Percentiles rank a stretch among this genome's conserved stretches.
These are phyloP conservation scores for Hoplodrina ambigua DNA, from an alignment of 2,888 invertebrate species.

Conservation along the genomic window DNA sequence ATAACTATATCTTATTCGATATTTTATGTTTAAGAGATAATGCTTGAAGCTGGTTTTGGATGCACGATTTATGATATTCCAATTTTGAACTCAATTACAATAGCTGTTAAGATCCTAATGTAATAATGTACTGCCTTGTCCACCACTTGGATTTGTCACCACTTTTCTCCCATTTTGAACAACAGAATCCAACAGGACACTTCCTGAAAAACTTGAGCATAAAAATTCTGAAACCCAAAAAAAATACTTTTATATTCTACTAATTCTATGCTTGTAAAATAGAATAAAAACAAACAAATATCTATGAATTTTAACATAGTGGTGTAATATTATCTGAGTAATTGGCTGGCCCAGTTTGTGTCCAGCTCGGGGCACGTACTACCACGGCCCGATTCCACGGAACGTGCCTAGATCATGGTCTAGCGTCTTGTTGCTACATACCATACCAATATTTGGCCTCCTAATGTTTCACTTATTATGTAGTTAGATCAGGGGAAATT, in stretches of 20 bases:
- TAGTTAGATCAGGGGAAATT: slow-evolving; percentile 26
- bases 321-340: slow-evolving; percentile 68
- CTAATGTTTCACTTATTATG: slow-evolving; percentile 43
- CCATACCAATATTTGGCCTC: slow-evolving; percentile 42
- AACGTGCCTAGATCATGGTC: slow-evolving; percentile 79
- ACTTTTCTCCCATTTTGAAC: background rate
- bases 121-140: background rate
- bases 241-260: background rate
- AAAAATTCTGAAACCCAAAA: background rate
- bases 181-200: no score
- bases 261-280: slow-evolving; percentile 17
- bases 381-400: slow-evolving; percentile 71
- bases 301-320: slow-evolving; percentile 32
- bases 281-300: slow-evolving; percentile 37
- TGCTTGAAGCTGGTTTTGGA: slow-evolving; percentile 5
- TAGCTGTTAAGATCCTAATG: background rate
- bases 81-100: slow-evolving; percentile 9
- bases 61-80: slow-evolving; percentile 2
- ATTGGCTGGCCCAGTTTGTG: slow-evolving; percentile 79
- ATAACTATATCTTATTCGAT: slow-evolving; percentile 27
- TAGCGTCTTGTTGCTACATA: slow-evolving; percentile 52
- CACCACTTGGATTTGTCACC: background rate
- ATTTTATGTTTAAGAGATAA: slow-evolving; percentile 29
- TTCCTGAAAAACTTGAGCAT: background rate
- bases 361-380: slow-evolving; percentile 76